Evolutionary conservation across 2,113 vertebrate genomes (phyloP).

Genomic region (Salvelinus alpinus): DNA sequence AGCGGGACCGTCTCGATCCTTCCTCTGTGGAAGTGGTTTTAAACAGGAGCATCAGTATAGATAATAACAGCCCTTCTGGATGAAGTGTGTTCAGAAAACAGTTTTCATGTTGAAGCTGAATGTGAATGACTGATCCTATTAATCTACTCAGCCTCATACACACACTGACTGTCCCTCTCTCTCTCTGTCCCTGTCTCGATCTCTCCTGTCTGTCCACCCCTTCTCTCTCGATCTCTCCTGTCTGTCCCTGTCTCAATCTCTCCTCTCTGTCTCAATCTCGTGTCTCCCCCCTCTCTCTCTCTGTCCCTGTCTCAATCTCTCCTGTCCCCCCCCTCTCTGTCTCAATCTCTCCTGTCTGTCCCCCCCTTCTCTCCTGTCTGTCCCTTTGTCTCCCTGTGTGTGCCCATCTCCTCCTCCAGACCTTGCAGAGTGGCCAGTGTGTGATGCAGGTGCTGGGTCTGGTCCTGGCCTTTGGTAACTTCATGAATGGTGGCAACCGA

Average conservation of each 20-base stretch:
- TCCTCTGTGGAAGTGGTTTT: no score
- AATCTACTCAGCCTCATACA: not conserved
- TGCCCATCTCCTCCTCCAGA: constrained; percentile 58
- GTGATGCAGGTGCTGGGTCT: constrained; percentile 87
- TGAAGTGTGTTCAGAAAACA: no score
- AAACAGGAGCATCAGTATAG: not conserved
- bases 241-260: not conserved
- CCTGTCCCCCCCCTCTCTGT: no score
- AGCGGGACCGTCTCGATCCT: no score
- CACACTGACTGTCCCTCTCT: not conserved
- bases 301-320: no score
- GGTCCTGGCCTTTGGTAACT: constrained; percentile 96
- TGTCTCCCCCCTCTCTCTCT: no score
- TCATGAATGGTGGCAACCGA: constrained; percentile 97
- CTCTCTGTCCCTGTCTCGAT: not conserved
- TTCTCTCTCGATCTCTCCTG: no score
- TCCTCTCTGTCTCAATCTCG: no score
- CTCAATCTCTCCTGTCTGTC: no score
- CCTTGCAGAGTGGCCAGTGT: constrained; percentile 78
- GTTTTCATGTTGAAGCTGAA: not conserved
- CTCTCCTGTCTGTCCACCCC: not conserved
- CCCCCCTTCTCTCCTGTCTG: no score
- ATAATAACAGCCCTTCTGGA: not conserved
- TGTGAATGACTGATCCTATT: not conserved
- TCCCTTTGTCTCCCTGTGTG: not conserved